These are phyloP conservation scores for Cephalopterus ornatus DNA, from an alignment of 2,113 vertebrate genomes.

Conservation along the genomic window DNA sequence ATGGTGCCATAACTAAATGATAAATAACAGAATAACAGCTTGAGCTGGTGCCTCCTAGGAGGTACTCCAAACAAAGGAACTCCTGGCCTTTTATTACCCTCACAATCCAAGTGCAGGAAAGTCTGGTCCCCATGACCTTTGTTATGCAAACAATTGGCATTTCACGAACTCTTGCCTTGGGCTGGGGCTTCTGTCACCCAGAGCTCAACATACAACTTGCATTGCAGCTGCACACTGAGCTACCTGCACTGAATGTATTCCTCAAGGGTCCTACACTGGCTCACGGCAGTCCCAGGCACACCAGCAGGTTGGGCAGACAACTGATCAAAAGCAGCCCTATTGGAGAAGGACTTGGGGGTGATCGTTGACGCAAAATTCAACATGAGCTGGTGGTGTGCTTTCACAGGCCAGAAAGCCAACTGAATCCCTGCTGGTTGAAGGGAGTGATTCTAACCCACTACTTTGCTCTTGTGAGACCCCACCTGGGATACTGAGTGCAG, in stretches of 20 bases:
- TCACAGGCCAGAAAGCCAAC: not conserved
- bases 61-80: accelerated
- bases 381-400: accelerated
- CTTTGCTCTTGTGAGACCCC: not conserved
- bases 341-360: accelerated
- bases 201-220: not conserved
- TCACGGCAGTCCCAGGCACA: not conserved
- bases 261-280: not conserved
- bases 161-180: not conserved
- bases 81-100: not conserved
- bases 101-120: not conserved
- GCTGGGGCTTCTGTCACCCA: accelerated
- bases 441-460: not conserved
- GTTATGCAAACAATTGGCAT: not conserved
- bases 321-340: accelerated
- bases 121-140: accelerated
- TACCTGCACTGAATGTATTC: not conserved
- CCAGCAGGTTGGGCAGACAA: too few relatives aligned
- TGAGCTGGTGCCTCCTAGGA: not conserved
- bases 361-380: not conserved
- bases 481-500: not conserved
- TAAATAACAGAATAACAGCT: not conserved
- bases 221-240: not conserved
- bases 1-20: not conserved
- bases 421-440: not conserved